Base-by-base conservation (phyloP, 2,797 vertebrate species). In the Diceros bicornis region DNA sequence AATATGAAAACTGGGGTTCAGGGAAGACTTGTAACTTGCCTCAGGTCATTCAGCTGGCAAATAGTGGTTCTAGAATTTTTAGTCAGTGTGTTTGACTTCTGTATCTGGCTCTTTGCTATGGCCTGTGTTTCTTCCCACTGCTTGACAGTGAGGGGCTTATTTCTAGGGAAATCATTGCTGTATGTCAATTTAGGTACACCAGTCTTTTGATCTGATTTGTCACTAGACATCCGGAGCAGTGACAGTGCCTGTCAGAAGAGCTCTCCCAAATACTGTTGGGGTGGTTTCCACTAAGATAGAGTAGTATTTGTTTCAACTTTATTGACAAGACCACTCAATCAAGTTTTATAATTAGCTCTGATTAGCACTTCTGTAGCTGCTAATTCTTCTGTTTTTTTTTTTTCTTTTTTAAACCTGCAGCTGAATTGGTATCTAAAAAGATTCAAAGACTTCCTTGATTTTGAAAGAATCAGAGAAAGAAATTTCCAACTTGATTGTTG, bases 301-400 rank as follows among this genome's bases (percentile, higher is more conserved):
- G 23, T 12, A 69, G 34, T 41, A 83, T 96, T 89, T 96, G 66
- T 74, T 97, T 34, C 32, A 78, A 92, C 74, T 82, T 69, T 91
- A 94, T 37, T 82, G 84, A 95, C 78, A 88, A 93, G 92, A 87
- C 71, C 81, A 27, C 25, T 95, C 2, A 89, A 78, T 96, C 62
- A 96, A 75, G 91, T 81, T 98, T 97, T 95, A 95, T 96, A 97
- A 96, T 94, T 86, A 96, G 62, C 62, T 97, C 64, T 97, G 96
- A 98, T 98, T 98, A 98, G 59, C 94, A 96, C 32, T 96, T 37
- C 78, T 61, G 29, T 69, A 96, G 82, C 84, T 97, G 78, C 86
- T 72, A 85, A 75, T 88, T 96, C 57, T 69, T 89, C 27, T 81
- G n/a, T 1, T 7, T 62, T 61, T 69, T 1, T 7, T 62, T 61